Conservation (phyloP, 2,113 vertebrate genomes). For the Serinus canaria region DNA sequence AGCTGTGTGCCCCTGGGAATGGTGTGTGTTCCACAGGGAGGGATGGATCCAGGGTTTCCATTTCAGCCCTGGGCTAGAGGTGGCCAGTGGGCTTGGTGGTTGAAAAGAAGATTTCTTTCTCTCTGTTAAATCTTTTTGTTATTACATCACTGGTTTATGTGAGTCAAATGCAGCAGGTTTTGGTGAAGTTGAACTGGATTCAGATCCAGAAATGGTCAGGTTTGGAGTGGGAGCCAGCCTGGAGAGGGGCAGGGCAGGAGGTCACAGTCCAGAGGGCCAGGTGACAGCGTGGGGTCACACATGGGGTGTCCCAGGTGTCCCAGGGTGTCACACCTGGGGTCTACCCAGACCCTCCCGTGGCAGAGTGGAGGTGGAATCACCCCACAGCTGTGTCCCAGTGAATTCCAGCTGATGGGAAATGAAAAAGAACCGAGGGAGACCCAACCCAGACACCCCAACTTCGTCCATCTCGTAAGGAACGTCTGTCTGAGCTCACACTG, state of each 20-base stretch:
- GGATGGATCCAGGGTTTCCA: not conserved
- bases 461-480: not conserved
- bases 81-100: not conserved
- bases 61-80: not conserved
- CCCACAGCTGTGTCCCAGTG: accelerated
- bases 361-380: accelerated
- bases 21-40: not conserved
- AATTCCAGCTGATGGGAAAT: not conserved
- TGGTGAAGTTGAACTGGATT: not conserved
- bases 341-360: accelerated
- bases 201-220: not conserved
- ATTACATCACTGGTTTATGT: not conserved
- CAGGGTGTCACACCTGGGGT: accelerated
- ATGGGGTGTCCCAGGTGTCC: accelerated
- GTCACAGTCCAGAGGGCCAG: not conserved
- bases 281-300: not conserved
- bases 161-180: not conserved
- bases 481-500: constrained; percentile 44
- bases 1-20: not conserved
- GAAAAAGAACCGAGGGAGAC: not conserved
- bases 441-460: not conserved
- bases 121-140: not conserved
- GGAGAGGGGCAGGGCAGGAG: not conserved
- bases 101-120: not conserved
- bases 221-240: not conserved